Percentiles rank a stretch among this genome's conserved stretches.
These are phyloP conservation scores for Alouatta palliata DNA, from an alignment of 2,113 vertebrate genomes.

Conservation along the genomic window DNA sequence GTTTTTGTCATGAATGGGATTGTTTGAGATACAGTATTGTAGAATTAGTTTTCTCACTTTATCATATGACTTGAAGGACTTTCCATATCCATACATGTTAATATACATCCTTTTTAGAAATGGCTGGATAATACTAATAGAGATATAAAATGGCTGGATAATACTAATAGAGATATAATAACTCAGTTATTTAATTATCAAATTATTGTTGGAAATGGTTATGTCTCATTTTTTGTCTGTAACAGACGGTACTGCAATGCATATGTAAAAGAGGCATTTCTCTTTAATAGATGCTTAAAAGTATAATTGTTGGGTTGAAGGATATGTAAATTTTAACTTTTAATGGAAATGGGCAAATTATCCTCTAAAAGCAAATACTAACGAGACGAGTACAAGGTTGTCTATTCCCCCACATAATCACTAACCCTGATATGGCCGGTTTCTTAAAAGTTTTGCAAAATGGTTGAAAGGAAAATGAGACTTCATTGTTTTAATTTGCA, in stretches of 20 bases:
- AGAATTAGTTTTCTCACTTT: background rate
- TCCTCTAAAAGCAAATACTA: background rate
- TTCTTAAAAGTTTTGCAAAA: background rate
- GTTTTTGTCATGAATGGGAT: background rate
- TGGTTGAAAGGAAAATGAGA: background rate
- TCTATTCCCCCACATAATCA: background rate
- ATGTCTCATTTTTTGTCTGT: background rate
- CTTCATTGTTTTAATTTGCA: background rate
- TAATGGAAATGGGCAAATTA: background rate
- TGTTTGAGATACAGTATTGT: background rate
- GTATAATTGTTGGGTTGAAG: background rate
- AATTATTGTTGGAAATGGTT: background rate
- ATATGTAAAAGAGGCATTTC: background rate
- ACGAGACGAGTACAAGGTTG: background rate
- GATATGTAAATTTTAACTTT: background rate
- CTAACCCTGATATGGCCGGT: background rate
- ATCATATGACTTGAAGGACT: background rate
- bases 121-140: constrained; percentile 28
- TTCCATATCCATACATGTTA: background rate
- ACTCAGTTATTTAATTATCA: background rate
- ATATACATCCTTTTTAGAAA: background rate
- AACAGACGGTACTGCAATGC: background rate
- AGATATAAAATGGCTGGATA: background rate
- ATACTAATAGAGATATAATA: background rate
- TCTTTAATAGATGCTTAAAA: background rate